Base-by-base conservation (phyloP, 2,113 vertebrate species). In the Sapayoa aenigma region DNA sequence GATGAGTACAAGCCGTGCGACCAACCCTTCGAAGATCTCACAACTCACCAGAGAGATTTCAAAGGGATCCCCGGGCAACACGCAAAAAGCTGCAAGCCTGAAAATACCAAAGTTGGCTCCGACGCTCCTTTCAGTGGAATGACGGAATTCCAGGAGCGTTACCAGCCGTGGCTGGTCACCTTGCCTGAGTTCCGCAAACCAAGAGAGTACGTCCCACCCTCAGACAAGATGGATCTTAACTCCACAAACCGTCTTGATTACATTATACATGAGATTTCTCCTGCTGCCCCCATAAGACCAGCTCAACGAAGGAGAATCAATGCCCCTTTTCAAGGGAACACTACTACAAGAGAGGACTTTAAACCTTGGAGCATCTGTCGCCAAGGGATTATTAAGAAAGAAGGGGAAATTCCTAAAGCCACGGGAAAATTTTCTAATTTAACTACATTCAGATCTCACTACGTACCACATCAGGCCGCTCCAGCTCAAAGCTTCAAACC, bases 401-500 rank as follows among this genome's bases (percentile, higher is more conserved):
- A 96, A 37, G 93, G 96, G 20, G 97, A 98, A 95, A 97, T 98
- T 44, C 95, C 60, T 79, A 98, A 87, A 66, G 91, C 97, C n/a
- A 90, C 71, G 4, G 98, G 98, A 63, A 98, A 97, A 95, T 98
- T 99, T 93, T 98, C 98, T 27, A 96, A 94, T 35, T 87, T 98
- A 95, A 99, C 98, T 66, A 99, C 98, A 10, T 99, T 98, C 96
- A 97, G 95, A 82, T 97, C 98, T 72, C 98, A 99, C 90, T 99
- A 97, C 35, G 31, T 94, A 82, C 98, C 97, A 8, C 98, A 99
- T 67, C 87, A 95, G 50, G 72, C 97, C 55, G 88, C 93, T 47
- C 98, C 97, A 39, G 91, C 83, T 14, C 69, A 63, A 67, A 99
- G 98, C 63, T 98, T 92, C 95, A 99, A 97, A 95, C 98, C 99